phyloP scores from a whole-genome alignment of 2,113 vertebrate species.

The Vimba vimba region DNA sequence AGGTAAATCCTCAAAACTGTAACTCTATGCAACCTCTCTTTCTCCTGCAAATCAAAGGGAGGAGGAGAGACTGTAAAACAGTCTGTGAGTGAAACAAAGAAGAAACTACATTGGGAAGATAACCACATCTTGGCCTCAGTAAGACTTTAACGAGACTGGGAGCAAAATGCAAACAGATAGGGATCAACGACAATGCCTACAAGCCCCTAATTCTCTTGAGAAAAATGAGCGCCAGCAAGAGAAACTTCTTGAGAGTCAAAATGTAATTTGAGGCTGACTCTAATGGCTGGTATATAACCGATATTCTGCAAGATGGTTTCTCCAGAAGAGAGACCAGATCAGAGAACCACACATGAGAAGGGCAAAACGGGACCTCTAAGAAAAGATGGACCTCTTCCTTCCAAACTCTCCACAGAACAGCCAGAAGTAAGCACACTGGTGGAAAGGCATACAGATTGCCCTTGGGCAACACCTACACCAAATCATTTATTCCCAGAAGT shows the following conservation, averaged over 20 bases:
- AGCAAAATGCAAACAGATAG: neutral
- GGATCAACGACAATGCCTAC: neutral
- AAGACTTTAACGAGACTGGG: neutral
- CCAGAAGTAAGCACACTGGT: neutral
- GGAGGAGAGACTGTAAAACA: neutral
- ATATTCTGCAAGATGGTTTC: neutral
- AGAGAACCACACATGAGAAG: neutral
- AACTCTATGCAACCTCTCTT: neutral
- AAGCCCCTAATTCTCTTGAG: neutral
- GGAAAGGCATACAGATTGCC: neutral
- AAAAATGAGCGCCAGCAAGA: too few relatives aligned
- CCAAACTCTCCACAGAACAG: neutral
- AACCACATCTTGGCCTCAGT: neutral
- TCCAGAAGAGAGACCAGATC: neutral
- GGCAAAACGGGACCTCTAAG: neutral
- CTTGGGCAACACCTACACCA: neutral
- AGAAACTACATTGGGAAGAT: neutral
- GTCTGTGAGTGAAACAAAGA: neutral
- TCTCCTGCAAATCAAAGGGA: neutral
- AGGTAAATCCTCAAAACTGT: neutral
- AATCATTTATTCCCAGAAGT: neutral
- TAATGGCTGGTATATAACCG: neutral
- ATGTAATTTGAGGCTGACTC: too few relatives aligned
- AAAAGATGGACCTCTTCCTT: neutral
- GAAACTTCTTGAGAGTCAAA: too few relatives aligned